Base-by-base conservation (phyloP, 2,113 vertebrate species). In the Onychostruthus taczanowskii region DNA sequence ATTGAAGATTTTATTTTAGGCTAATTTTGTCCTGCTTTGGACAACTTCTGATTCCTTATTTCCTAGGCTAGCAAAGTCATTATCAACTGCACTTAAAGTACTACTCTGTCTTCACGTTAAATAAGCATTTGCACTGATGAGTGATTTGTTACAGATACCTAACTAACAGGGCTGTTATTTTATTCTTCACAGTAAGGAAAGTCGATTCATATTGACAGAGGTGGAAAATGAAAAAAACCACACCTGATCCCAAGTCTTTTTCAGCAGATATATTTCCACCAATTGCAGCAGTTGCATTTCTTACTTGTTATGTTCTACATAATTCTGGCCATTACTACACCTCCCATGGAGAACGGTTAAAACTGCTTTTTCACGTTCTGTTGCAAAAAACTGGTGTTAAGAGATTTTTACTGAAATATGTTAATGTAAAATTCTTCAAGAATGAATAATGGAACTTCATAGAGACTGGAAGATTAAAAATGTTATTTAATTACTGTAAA, bases 191-290 rank as follows among this genome's bases (percentile, higher is more conserved):
- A 28, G 1, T 7, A 84, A 73, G 24, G 64, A 62, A 83, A 46
- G 12, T 28, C 0, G 0, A 18, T 22, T 63, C 14, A 26, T 23
- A 43, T 3, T 19, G 10, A 52, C 21, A 70, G 41, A 78, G 13
- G 3, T 79, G 28, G 31, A 66, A 69, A 23, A 84, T 6, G 3
- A 53, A 61, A 64, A 50, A 20, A 74, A 66, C 16, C 16, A 69
- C 5, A 39, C 10, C 18, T 22, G 24, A 77, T 35, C 12, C 16
- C 27, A 58, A 35, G n/a, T 41, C 15, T 28, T 75, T 83, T 81
- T 37, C 27, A 52, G 46, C 21, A 41, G 27, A 30, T 19, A 35
- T 30, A 47, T 11, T 47, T 77, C 23, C 21, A 47, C 10, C 18
- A 19, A 80, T 19, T 35, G 21, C 12, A 75, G 24, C 11, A 70